Evolutionary conservation across 2,113 vertebrate species (phyloP).

Genomic region (Centrocercus urophasianus): DNA sequence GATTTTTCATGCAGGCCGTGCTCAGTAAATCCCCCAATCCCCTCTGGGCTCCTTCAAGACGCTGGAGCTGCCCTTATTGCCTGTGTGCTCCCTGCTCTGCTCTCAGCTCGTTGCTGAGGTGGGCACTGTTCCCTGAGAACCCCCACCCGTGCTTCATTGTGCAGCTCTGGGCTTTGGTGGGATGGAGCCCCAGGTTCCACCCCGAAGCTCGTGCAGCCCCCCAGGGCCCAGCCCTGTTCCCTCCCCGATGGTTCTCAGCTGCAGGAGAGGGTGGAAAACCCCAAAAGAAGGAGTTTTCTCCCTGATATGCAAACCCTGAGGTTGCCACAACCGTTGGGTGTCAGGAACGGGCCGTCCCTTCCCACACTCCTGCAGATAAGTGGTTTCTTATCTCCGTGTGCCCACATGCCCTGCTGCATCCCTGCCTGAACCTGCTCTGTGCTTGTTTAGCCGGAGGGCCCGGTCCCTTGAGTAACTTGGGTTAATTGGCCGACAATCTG

Average conservation of each 20-base stretch:
- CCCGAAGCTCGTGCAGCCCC: neutral
- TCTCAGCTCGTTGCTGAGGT: rapidly evolving
- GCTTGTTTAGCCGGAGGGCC: rapidly evolving
- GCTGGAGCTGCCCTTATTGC: neutral
- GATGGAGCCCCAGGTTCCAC: rapidly evolving
- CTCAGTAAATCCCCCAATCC: neutral
- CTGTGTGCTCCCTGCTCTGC: neutral
- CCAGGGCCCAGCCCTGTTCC: neutral
- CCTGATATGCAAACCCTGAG: neutral
- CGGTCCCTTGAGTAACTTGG: rapidly evolving
- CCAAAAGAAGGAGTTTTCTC: neutral
- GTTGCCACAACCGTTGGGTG: neutral
- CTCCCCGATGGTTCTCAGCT: neutral
- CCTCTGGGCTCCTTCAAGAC: neutral
- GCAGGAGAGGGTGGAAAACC: neutral
- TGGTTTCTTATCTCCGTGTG: neutral
- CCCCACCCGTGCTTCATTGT: neutral
- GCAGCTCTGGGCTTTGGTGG: neutral
- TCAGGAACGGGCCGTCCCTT: rapidly evolving
- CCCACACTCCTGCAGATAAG: neutral
- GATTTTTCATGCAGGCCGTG: neutral
- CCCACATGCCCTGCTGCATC: neutral
- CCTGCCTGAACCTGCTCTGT: neutral
- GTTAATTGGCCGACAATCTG: neutral
- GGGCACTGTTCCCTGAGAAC: neutral